Evolutionary conservation across 1,140 invertebrate species (phyloP).

Genomic region (Coboldia fuscipes): DNA sequence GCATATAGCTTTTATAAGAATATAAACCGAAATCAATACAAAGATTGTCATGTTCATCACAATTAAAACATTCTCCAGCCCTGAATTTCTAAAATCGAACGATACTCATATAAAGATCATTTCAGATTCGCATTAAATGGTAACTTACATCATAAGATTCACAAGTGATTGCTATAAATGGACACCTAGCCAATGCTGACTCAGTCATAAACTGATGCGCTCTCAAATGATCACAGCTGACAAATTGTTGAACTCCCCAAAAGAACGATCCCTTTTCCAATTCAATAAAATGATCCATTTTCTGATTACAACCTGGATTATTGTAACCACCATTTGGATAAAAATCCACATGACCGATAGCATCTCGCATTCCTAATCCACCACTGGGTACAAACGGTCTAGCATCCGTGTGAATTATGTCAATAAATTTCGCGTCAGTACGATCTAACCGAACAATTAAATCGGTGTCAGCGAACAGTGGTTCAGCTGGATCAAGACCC

Average conservation of each 20-base stretch:
- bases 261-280: conserved; percentile 31
- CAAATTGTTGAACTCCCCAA: conserved; percentile 44
- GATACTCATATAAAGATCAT: background rate
- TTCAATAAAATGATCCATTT: conserved; percentile 38
- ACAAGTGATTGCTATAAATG: conserved; percentile 55
- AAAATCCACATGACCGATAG: conserved; percentile 72
- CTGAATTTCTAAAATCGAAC: conserved; percentile 34
- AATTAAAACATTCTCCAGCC: conserved; percentile 50
- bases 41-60: conserved; percentile 32
- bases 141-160: conserved; percentile 40
- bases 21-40: conserved; percentile 49
- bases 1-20: conserved; percentile 28
- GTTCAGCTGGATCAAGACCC: conserved; percentile 80
- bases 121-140: background rate
- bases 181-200: conserved; percentile 53
- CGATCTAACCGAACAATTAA: conserved; percentile 64
- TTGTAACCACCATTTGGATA: conserved; percentile 70
- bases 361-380: conserved; percentile 55
- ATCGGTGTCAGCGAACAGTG: conserved; percentile 68
- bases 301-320: conserved; percentile 66
- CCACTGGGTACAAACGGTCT: conserved; percentile 58
- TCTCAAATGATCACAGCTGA: conserved; percentile 68
- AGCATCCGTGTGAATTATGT: conserved; percentile 74
- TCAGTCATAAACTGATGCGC: conserved; percentile 72
- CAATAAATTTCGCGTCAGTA: conserved; percentile 55